phyloP scores from a whole-genome alignment of 2,113 vertebrate genomes.

The Brevimyrus niger region DNA sequence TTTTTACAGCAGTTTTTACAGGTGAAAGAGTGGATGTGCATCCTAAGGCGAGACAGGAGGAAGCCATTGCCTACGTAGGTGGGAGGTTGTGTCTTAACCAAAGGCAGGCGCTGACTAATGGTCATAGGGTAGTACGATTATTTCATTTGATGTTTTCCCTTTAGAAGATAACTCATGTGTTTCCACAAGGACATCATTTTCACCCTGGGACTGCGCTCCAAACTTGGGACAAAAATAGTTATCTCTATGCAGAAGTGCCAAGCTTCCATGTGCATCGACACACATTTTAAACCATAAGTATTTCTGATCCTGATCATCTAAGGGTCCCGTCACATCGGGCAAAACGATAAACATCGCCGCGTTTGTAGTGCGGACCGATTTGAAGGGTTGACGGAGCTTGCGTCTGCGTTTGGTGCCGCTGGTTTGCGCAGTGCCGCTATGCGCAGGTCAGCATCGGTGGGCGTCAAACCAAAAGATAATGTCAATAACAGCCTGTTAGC shows the following conservation, averaged over 20 bases:
- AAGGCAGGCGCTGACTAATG: background rate
- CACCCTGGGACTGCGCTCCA: background rate
- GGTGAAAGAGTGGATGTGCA: background rate
- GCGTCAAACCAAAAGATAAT: slow-evolving; percentile 4
- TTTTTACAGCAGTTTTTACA: background rate
- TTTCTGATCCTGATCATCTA: background rate
- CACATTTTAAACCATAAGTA: background rate
- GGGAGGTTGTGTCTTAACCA: background rate
- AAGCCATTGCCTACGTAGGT: background rate
- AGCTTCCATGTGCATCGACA: background rate
- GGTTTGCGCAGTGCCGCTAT: background rate
- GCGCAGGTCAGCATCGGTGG: background rate
- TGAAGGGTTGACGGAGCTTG: background rate
- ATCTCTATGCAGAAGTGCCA: background rate
- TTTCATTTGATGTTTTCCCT: background rate
- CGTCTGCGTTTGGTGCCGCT: background rate
- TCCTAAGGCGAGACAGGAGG: background rate
- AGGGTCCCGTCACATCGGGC: background rate
- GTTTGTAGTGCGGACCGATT: background rate
- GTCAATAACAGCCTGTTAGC: background rate
- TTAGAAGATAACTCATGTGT: background rate
- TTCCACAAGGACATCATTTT: background rate
- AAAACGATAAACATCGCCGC: background rate
- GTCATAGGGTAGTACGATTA: background rate
- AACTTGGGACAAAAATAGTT: background rate